Percentiles rank a stretch among this genome's conserved stretches.
Conservation (phyloP, 2,797 vertebrate species). For the Urocyon cinereoargenteus region DNA sequence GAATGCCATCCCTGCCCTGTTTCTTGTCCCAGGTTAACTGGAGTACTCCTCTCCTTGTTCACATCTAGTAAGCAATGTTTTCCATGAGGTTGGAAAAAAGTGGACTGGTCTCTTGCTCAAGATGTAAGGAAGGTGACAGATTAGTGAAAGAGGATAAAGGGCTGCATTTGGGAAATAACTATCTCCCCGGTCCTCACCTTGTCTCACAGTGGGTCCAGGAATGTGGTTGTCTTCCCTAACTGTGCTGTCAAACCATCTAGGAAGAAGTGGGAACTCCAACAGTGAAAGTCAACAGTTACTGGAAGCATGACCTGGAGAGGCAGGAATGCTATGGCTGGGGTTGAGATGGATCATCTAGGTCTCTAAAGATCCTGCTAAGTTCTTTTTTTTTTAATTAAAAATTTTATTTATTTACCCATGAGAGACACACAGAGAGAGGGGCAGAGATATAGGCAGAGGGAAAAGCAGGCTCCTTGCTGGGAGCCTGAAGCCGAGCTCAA, state of each 20-base stretch:
- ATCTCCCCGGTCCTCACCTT: not conserved
- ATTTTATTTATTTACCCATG: no score
- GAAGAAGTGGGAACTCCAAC: not conserved
- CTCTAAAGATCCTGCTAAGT: not conserved
- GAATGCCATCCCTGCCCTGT: not conserved
- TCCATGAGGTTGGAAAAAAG: not conserved
- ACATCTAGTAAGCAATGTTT: not conserved
- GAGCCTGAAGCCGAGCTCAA: no score
- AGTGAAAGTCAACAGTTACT: not conserved
- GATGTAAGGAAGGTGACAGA: not conserved
- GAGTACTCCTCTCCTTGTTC: not conserved
- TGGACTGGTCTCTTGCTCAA: not conserved
- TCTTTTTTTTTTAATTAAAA: not conserved
- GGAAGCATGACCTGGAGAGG: not conserved
- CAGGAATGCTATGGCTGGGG: not conserved
- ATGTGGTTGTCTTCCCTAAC: not conserved
- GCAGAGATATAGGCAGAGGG: no score
- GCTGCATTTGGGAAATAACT: not conserved
- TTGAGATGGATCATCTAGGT: not conserved
- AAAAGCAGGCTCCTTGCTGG: no score
- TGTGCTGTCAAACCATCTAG: not conserved
- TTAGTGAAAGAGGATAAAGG: not conserved
- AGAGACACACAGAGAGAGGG: no score
- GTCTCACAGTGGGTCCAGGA: not conserved
- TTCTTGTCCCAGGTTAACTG: not conserved